Conservation (phyloP, 1,140 invertebrate species). For the Doryteuthis pealeii region DNA sequence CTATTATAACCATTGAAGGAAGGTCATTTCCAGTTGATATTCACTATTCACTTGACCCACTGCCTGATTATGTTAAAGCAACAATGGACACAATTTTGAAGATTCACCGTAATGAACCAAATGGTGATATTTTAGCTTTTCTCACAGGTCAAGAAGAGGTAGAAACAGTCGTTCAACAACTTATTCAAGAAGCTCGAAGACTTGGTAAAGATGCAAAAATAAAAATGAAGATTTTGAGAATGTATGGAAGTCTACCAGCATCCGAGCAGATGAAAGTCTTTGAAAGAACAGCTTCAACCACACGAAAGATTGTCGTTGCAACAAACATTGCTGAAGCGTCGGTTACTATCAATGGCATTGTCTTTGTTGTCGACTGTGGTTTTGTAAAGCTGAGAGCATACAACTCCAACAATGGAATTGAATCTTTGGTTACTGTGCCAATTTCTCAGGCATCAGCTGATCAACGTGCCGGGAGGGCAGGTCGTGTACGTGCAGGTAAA, state of each 20-base stretch:
- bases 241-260: constrained; percentile 88
- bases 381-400: constrained; percentile 96
- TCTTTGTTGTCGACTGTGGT: constrained; percentile 90
- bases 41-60: constrained; percentile 77
- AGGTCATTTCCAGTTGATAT: constrained; percentile 85
- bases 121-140: constrained; percentile 82
- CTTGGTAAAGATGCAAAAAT: constrained; percentile 37
- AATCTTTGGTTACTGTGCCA: constrained; percentile 81
- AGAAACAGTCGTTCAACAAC: constrained; percentile 42
- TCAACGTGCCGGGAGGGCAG: constrained; percentile 90
- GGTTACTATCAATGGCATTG: constrained; percentile 86
- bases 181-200: constrained; percentile 54
- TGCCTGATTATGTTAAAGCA: constrained; percentile 86
- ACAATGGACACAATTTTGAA: constrained; percentile 86
- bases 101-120: constrained; percentile 80
- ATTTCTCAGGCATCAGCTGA: constrained; percentile 86
- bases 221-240: constrained; percentile 80
- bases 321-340: constrained; percentile 99
- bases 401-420: constrained; percentile 80
- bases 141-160: constrained; percentile 74
- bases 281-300: constrained; percentile 71
- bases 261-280: constrained; percentile 85
- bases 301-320: constrained; percentile 88
- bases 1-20: constrained; percentile 86
- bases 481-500: constrained; percentile 81